Conservation (phyloP, 2,113 vertebrate genomes). For the Siphamia tubifer region DNA sequence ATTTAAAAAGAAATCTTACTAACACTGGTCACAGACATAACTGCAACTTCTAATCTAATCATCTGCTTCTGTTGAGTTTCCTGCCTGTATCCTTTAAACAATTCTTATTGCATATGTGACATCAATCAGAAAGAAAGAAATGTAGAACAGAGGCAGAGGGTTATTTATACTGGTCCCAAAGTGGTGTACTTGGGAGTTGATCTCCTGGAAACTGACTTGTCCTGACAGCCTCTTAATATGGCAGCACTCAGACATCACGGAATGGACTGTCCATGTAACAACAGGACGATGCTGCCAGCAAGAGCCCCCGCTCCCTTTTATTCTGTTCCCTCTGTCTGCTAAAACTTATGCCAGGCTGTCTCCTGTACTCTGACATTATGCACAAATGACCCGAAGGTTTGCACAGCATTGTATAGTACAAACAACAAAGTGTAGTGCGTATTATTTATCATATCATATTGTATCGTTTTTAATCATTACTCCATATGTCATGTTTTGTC, state of each 20-base stretch:
- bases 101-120: conserved; percentile 9
- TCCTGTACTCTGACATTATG: not conserved
- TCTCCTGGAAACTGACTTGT: conserved; percentile 46
- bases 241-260: conserved; percentile 47
- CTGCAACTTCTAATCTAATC: not conserved
- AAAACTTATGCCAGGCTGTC: conserved; percentile 3
- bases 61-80: not conserved
- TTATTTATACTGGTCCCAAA: conserved; percentile 48
- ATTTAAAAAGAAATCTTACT: too few relatives aligned
- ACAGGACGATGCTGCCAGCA: conserved; percentile 32
- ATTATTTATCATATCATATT: not conserved
- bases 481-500: too few relatives aligned
- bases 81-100: not conserved
- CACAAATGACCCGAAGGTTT: not conserved
- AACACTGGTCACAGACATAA: too few relatives aligned
- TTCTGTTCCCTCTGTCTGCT: not conserved
- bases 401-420: not conserved
- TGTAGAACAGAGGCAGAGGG: conserved; percentile 1
- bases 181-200: conserved; percentile 45
- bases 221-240: conserved; percentile 61
- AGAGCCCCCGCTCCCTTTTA: not conserved
- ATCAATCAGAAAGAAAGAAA: conserved; percentile 18
- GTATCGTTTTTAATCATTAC: too few relatives aligned
- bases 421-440: not conserved
- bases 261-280: conserved; percentile 38